These are phyloP conservation scores for Delichon dasypus DNA, from an alignment of 2,797 vertebrate species.

Conservation along the genomic window DNA sequence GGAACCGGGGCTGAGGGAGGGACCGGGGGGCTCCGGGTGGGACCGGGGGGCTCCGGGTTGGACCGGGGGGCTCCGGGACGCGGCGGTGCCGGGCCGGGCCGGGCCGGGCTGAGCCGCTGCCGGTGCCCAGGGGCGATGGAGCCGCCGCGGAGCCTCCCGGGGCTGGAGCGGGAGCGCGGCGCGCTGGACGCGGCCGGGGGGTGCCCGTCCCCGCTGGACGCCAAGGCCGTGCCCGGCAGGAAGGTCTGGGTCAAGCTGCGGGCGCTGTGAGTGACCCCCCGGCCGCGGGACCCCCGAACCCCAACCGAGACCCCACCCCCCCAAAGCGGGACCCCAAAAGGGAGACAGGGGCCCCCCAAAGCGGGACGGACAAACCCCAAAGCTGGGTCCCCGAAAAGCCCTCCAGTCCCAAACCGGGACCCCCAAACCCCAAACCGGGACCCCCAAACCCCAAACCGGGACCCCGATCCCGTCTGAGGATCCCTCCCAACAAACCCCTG, in stretches of 20 bases:
- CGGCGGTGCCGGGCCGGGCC: neutral
- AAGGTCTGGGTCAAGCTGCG: neutral
- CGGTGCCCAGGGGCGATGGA: neutral
- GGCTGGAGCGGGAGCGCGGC: neutral
- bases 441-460: too few species aligned
- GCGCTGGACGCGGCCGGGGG: neutral
- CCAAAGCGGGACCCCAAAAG: too few species aligned
- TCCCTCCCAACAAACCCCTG: too few species aligned
- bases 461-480: too few species aligned
- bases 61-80: neutral
- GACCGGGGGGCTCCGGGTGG: too few species aligned
- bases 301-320: too few species aligned
- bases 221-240: neutral
- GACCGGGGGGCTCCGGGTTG: neutral
- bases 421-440: too few species aligned
- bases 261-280: neutral
- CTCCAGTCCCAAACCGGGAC: too few species aligned
- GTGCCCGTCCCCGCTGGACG: neutral
- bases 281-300: neutral
- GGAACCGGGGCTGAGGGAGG: neutral
- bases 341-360: too few species aligned
- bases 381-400: too few species aligned
- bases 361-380: neutral
- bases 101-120: neutral
- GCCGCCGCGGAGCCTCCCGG: neutral